These are phyloP conservation scores for Apodemus agrarius DNA, from an alignment of 2,797 vertebrate genomes.

Conservation along the genomic window DNA sequence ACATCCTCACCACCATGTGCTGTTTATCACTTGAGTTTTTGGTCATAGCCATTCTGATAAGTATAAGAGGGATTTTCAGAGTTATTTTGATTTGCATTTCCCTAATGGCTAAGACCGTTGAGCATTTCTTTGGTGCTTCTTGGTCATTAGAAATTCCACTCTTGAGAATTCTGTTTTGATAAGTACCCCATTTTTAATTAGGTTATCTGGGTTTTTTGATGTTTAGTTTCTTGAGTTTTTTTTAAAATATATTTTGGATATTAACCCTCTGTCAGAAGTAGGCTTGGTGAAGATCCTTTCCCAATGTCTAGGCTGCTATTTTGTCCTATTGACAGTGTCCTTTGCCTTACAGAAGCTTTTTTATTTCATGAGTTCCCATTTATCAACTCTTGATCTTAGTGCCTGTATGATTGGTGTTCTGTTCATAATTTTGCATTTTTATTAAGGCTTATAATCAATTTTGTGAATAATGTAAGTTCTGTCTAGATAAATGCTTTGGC, in stretches of 20 bases:
- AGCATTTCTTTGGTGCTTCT: not conserved
- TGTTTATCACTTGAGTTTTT: not conserved
- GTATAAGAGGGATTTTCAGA: not conserved
- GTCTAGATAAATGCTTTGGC: constrained; percentile 36
- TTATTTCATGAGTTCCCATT: not conserved
- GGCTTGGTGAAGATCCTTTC: not conserved
- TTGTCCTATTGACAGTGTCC: not conserved
- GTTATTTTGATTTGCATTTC: not conserved
- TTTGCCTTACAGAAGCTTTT: not conserved
- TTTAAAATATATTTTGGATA: no score
- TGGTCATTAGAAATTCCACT: not conserved
- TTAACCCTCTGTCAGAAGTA: not conserved
- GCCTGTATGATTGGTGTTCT: not conserved
- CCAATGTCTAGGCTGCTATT: not conserved
- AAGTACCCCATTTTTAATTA: not conserved
- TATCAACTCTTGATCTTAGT: not conserved
- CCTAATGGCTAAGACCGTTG: not conserved
- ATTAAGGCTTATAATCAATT: constrained; percentile 1
- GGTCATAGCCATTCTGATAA: not conserved
- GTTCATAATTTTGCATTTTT: constrained; percentile 19
- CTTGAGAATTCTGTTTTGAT: not conserved
- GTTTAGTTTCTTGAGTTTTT: not conserved
- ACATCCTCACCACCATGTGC: not conserved
- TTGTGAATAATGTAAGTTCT: not conserved
- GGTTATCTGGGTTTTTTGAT: not conserved